These are phyloP conservation scores for Eptatretus atami DNA, from an alignment of 2,797 vertebrate species.

Conservation along the genomic window DNA sequence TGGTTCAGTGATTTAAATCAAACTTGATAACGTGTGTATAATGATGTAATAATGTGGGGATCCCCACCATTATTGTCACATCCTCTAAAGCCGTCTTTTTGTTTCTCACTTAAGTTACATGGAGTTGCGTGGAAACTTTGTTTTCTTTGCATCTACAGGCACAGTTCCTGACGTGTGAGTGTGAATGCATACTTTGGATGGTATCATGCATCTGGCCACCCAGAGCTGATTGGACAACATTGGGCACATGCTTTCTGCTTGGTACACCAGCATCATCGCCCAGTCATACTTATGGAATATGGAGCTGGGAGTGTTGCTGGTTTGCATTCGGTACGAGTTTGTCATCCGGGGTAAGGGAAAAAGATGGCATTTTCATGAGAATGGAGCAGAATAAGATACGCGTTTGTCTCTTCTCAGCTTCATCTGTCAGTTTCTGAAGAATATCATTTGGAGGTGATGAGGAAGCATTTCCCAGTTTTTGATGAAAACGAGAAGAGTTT, in stretches of 20 bases:
- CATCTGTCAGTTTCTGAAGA: constrained; percentile 71
- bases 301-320: constrained; percentile 43
- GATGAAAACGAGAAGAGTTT: constrained; percentile 47
- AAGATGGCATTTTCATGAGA: background rate
- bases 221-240: constrained; percentile 59
- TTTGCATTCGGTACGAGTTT: constrained; percentile 35
- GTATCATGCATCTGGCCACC: constrained; percentile 53
- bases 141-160: constrained; percentile 19
- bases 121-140: background rate
- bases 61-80: no score
- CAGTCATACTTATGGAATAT: constrained; percentile 88
- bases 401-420: constrained; percentile 22
- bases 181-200: constrained; percentile 81
- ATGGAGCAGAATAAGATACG: background rate
- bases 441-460: constrained; percentile 38
- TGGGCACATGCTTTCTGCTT: constrained; percentile 40
- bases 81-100: no score
- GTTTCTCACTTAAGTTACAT: no score
- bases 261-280: constrained; percentile 42
- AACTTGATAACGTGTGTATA: no score
- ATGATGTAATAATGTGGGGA: no score
- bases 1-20: no score
- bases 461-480: constrained; percentile 34
- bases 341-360: background rate
- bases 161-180: constrained; percentile 65